A percentile compares a stretch with the other conserved stretches of the same genome.
Conservation (phyloP, 2,113 vertebrate genomes). For the Plestiodon gilberti region DNA sequence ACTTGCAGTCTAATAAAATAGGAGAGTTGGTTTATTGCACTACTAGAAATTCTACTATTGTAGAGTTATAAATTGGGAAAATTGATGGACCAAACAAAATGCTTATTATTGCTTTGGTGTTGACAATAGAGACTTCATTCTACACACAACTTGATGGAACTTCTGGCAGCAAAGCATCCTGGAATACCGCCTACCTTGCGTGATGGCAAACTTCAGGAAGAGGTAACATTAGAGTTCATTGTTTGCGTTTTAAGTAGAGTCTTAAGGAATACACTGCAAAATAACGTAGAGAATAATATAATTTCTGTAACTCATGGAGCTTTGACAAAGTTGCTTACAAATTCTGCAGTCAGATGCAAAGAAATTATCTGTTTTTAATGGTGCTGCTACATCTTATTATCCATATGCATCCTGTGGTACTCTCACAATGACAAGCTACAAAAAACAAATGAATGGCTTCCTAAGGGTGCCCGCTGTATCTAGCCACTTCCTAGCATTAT, state of each 20-base stretch:
- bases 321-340: background rate
- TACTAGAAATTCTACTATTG: too few species aligned
- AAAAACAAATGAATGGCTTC: background rate
- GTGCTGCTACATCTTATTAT: background rate
- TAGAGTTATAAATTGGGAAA: too few species aligned
- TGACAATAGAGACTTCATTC: slow-evolving; percentile 92
- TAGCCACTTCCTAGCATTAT: background rate
- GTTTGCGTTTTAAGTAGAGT: background rate
- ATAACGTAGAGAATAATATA: slow-evolving; percentile 15
- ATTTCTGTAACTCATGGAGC: background rate
- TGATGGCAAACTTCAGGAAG: slow-evolving; percentile 91
- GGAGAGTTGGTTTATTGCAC: too few species aligned
- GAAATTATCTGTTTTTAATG: background rate
- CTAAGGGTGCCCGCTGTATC: background rate
- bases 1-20: too few species aligned
- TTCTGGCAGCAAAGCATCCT: slow-evolving; percentile 88
- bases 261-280: background rate
- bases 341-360: background rate
- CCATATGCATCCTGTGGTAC: background rate
- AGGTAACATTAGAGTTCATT: slow-evolving; percentile 76
- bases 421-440: background rate
- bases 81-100: too few species aligned
- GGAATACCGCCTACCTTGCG: slow-evolving; percentile 94
- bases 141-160: slow-evolving; percentile 95
- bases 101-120: background rate